Percentiles rank a stretch among this genome's conserved stretches.
phyloP scores from a whole-genome alignment of 2,113 vertebrate species.

The Amphiprion percula region DNA sequence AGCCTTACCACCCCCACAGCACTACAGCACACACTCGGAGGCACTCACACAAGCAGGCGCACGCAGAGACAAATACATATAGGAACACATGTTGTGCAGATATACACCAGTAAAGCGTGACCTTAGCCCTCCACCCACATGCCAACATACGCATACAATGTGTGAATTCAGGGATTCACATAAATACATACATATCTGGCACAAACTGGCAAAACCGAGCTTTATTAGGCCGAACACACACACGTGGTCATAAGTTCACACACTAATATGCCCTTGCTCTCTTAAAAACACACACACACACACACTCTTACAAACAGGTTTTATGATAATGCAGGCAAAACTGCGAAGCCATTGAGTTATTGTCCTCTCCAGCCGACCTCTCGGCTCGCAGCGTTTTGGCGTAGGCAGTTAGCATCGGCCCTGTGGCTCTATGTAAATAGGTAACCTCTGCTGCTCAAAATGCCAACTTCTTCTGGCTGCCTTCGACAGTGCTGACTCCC shows the following conservation, averaged over 20 bases:
- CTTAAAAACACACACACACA: not conserved
- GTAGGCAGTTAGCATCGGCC: constrained; percentile 65
- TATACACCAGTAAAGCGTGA: constrained; percentile 6
- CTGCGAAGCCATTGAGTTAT: constrained; percentile 60
- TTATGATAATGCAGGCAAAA: constrained; percentile 64
- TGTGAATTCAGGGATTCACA: constrained; percentile 12
- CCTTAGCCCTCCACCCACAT: constrained; percentile 42
- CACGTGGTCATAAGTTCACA: not conserved
- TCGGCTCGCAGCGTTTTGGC: constrained; percentile 59
- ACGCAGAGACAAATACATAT: constrained; percentile 25
- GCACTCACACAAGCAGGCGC: constrained; percentile 8
- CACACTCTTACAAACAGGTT: constrained; percentile 23
- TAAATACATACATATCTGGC: constrained; percentile 19
- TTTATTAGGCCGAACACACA: constrained; percentile 25
- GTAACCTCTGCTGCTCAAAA: constrained; percentile 72
- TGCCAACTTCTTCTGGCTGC: constrained; percentile 70
- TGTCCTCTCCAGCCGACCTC: constrained; percentile 63
- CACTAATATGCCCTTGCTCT: constrained; percentile 7
- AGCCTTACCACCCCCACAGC: constrained; percentile 57
- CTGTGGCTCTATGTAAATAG: constrained; percentile 67
- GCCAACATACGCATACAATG: constrained; percentile 28
- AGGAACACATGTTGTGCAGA: constrained; percentile 3
- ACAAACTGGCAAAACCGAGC: not conserved
- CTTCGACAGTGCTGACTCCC: constrained; percentile 48
- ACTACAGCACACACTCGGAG: constrained; percentile 28